These are phyloP conservation scores for Nyctibius bracteatus DNA, from an alignment of 2,113 vertebrate species.

Conservation along the genomic window DNA sequence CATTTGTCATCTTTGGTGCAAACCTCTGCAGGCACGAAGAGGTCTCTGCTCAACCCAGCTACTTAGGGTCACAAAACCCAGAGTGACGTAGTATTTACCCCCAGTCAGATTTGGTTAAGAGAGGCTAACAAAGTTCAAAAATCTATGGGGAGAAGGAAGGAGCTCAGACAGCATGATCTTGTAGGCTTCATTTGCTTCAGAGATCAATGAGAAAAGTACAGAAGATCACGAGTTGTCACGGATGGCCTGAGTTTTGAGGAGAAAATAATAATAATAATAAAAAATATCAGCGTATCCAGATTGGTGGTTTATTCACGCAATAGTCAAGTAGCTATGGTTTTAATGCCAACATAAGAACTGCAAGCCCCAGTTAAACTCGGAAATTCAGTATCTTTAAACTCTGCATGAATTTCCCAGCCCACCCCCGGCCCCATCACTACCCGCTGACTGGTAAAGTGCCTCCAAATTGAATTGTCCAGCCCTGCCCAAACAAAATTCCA, in stretches of 20 bases:
- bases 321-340: background rate
- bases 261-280: background rate
- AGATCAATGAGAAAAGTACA: background rate
- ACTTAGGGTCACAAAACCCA: background rate
- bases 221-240: background rate
- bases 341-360: background rate
- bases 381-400: background rate
- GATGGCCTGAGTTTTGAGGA: background rate
- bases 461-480: background rate
- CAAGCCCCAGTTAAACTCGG: background rate
- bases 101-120: background rate
- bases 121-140: background rate
- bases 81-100: background rate
- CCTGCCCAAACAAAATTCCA: background rate
- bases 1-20: background rate
- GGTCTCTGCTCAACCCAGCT: background rate
- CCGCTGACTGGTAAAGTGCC: background rate
- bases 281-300: background rate
- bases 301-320: background rate
- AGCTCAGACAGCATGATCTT: background rate
- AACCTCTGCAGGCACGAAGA: background rate
- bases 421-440: fast-evolving
- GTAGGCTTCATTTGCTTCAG: background rate
- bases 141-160: background rate
- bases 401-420: background rate